phyloP scores from a whole-genome alignment of 2,113 vertebrate genomes.

The Macrotis lagotis region DNA sequence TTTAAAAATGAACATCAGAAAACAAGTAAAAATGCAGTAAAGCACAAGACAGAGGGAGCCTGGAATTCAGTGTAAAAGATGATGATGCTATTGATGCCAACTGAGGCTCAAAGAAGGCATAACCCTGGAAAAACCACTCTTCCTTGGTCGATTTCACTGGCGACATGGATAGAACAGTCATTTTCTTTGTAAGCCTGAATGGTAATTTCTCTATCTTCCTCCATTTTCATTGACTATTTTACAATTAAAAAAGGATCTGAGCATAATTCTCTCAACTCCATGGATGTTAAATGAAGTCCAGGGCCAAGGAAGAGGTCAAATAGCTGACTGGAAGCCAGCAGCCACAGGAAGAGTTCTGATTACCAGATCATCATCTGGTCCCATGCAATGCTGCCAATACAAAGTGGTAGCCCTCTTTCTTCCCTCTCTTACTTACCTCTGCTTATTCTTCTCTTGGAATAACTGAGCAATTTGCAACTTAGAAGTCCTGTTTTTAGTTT shows the following conservation, averaged over 20 bases:
- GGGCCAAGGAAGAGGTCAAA: background rate
- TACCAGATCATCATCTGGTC: background rate
- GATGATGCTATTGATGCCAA: background rate
- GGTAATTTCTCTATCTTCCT: conserved; percentile 8
- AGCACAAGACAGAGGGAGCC: background rate
- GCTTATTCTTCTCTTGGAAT: background rate
- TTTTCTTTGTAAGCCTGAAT: background rate
- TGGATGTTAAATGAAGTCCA: background rate
- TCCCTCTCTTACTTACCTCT: background rate
- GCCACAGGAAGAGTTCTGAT: background rate
- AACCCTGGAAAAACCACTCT: background rate
- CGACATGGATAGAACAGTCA: background rate
- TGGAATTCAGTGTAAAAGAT: background rate
- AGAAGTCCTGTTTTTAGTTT: conserved; percentile 14
- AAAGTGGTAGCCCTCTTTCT: background rate
- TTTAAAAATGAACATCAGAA: background rate
- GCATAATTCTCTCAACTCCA: background rate
- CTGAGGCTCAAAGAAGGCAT: background rate
- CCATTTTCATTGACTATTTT: background rate
- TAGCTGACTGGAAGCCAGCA: background rate
- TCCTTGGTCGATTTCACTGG: background rate
- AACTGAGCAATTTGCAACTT: conserved; percentile 14
- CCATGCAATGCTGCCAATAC: background rate
- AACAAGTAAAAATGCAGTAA: background rate
- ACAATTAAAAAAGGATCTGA: conserved; percentile 11